Base-by-base conservation (phyloP, 2,113 vertebrate species). In the Ivindomyrus marchei region DNA sequence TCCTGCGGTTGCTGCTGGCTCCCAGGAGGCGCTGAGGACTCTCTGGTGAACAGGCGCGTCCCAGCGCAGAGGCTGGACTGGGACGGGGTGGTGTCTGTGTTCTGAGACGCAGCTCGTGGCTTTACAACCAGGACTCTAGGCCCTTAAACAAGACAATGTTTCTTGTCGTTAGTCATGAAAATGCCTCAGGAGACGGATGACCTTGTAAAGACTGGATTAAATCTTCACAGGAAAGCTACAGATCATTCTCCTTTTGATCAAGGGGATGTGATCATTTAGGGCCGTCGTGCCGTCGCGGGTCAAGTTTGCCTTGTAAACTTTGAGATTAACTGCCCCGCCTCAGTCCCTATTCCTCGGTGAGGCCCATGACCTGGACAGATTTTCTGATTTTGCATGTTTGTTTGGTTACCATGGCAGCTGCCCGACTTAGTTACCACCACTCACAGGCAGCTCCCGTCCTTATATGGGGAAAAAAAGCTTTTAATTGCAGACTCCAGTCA, bases 381-480 rank as follows among this genome's bases (percentile, higher is more conserved):
- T 53, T 42, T 53, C 47, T 89, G 42, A 42, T 49, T 62, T 42
- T 7, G 52, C 4, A 17, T 87, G 70, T 52, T 56, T 87, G 27
- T 86, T 89, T 77, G 24, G 90, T 85, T 80, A 52, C 90, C 87
- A 31, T 89, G 90, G 70, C 89, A 62, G 24, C 90, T 70, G 85
- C 24, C 87, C 1, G 4, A 10, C 62, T 13, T 50, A 13, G 45
- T 80, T 80, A 10, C 83, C 83, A n/a, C 83, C 19, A 87, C n/a
- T 9, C 49, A 17, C 50, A 52, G 47, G 6, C 42, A 9, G 24
- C 50, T 46, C 45, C 89, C 6, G 46, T 91, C 89, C 89, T 90
- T 91, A 53, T 89, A 90, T n/a, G 84, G 91, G 36, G 15, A 19
- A 90, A 74, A 88, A 66, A 56, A 19, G 39, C n/a, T 85, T 85